Conservation (phyloP, 2,113 vertebrate species). For the Todiramphus chloris region DNA sequence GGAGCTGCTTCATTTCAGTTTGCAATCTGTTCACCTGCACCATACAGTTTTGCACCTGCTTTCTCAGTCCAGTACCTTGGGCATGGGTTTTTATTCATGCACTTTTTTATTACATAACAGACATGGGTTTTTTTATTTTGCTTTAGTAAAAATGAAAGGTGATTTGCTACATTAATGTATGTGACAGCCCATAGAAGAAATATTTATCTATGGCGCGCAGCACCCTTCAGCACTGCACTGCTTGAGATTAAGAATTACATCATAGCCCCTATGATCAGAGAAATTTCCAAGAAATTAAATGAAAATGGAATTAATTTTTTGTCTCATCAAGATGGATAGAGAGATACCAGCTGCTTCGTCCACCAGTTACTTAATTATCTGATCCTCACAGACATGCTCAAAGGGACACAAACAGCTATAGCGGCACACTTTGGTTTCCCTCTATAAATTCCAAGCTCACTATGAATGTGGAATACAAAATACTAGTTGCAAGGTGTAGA, state of each 20-base stretch:
- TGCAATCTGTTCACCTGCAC: background rate
- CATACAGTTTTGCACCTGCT: accelerated
- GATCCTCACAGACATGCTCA: background rate
- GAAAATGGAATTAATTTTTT: background rate
- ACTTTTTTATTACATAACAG: background rate
- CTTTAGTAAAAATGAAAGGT: background rate
- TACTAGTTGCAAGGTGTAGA: background rate
- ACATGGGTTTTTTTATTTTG: background rate
- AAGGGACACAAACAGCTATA: background rate
- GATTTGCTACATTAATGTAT: background rate
- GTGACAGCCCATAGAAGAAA: background rate
- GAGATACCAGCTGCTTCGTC: background rate
- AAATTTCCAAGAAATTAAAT: background rate
- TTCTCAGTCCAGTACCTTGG: background rate
- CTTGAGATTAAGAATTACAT: background rate
- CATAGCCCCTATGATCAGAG: background rate
- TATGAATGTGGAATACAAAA: background rate
- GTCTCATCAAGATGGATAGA: background rate
- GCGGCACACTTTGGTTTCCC: background rate
- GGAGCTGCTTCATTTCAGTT: background rate
- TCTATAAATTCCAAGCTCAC: background rate
- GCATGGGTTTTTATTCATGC: background rate
- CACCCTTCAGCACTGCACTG: background rate
- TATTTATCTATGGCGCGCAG: background rate
- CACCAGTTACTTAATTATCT: background rate